A percentile compares a stretch with the other conserved stretches of the same genome.
These are phyloP conservation scores for Amblyjoppa proteus DNA, from an alignment of 2,888 invertebrate species.

Conservation along the genomic window DNA sequence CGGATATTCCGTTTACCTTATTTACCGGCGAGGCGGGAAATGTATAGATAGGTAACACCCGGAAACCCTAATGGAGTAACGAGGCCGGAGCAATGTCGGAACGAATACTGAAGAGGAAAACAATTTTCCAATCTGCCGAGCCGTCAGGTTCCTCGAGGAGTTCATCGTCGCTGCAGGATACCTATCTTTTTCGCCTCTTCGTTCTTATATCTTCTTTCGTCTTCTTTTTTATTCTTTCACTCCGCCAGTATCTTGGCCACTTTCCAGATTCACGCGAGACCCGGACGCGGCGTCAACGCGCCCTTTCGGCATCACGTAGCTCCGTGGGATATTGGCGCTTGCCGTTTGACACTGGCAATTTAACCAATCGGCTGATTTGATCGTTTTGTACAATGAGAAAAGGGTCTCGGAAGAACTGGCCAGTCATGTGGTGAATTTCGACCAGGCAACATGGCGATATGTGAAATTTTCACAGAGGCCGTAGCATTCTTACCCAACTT, in stretches of 20 bases:
- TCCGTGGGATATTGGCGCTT: too few relatives aligned
- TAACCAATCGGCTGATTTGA: neutral
- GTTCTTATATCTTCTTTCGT: conserved; percentile 14
- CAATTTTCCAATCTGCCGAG: conserved; percentile 73
- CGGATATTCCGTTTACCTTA: conserved; percentile 45
- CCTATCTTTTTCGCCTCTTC: conserved; percentile 46
- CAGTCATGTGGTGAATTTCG: neutral
- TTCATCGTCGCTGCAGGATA: conserved; percentile 66
- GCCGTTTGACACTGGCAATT: neutral
- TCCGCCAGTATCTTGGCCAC: conserved; percentile 3
- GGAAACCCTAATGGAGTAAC: conserved; percentile 63
- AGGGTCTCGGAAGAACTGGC: too few relatives aligned
- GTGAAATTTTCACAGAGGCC: too few relatives aligned
- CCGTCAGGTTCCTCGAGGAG: conserved; percentile 66
- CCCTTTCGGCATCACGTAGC: neutral
- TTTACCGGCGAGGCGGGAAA: conserved; percentile 44
- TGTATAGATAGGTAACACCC: conserved; percentile 19
- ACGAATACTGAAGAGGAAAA: conserved; percentile 64
- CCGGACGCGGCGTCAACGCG: neutral
- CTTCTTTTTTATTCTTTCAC: conserved; percentile 4
- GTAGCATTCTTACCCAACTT: too few relatives aligned
- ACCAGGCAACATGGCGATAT: too few relatives aligned
- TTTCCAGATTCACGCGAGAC: conserved; percentile 12
- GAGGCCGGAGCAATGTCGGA: conserved; percentile 33
- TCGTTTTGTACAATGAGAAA: neutral